Percentiles rank a stretch among this genome's conserved stretches.
phyloP scores from a whole-genome alignment of 2,888 invertebrate genomes.

The Oxycera nigricornis region DNA sequence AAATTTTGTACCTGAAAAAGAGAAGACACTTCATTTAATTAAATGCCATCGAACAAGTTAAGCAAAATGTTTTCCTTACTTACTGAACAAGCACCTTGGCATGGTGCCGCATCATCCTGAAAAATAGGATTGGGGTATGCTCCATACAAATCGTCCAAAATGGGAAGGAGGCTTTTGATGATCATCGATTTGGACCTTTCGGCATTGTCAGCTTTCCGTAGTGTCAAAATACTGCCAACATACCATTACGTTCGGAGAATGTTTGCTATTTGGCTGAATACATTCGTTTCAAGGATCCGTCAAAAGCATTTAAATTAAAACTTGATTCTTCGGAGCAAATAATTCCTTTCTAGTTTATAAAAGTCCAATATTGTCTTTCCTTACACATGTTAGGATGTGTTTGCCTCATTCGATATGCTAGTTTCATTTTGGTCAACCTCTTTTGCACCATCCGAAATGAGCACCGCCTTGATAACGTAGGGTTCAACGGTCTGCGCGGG shows the following conservation, averaged over 20 bases:
- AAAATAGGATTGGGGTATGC: too few relatives aligned
- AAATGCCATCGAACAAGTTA: neutral
- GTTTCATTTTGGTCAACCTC: neutral
- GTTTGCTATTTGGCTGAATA: neutral
- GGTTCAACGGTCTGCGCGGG: neutral
- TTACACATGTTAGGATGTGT: neutral
- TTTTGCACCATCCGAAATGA: too few relatives aligned
- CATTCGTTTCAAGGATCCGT: neutral
- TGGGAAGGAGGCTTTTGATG: neutral
- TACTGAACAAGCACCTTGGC: neutral
- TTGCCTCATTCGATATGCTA: neutral
- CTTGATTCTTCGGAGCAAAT: neutral
- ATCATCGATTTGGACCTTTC: neutral
- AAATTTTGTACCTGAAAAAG: neutral
- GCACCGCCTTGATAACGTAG: too few relatives aligned
- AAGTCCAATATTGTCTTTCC: neutral
- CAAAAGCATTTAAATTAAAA: neutral
- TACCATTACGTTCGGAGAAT: neutral
- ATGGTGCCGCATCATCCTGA: neutral
- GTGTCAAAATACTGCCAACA: neutral
- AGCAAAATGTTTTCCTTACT: neutral
- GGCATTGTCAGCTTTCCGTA: neutral
- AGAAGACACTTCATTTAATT: too few relatives aligned
- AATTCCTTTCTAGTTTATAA: neutral
- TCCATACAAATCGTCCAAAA: neutral